Conservation (phyloP, 2,113 vertebrate genomes). For the Stegastes partitus region DNA sequence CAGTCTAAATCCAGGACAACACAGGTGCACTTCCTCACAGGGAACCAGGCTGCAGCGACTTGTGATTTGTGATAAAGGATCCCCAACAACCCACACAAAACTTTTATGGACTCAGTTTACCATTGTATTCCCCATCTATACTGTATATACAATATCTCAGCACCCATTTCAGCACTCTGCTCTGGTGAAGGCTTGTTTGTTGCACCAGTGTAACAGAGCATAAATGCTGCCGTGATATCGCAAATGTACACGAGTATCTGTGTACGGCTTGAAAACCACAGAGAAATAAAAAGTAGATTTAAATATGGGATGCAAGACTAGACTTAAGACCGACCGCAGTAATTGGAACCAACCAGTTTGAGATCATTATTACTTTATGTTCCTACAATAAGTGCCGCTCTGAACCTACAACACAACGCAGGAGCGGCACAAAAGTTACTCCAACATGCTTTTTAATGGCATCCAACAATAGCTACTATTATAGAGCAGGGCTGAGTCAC, state of each 20-base stretch:
- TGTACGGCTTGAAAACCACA: conserved; percentile 1
- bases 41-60: neutral
- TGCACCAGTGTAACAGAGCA: too few species aligned
- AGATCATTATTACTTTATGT: neutral
- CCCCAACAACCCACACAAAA: neutral
- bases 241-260: neutral
- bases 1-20: conserved; percentile 20
- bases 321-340: neutral
- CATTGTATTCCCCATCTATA: neutral
- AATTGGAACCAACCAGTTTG: neutral
- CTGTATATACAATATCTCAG: too few species aligned
- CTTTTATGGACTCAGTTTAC: neutral
- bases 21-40: conserved; percentile 32
- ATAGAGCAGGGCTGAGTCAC: conserved; percentile 12
- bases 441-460: neutral
- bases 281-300: neutral
- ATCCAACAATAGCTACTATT: too few species aligned
- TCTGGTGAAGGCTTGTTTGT: too few species aligned
- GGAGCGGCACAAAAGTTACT: conserved; percentile 4
- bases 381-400: neutral
- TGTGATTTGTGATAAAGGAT: neutral
- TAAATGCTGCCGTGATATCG: neutral
- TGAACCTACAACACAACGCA: neutral
- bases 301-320: neutral
- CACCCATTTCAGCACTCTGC: too few species aligned